Evolutionary conservation across 2,113 vertebrate genomes (phyloP).

Genomic region (Phoenicopterus ruber): DNA sequence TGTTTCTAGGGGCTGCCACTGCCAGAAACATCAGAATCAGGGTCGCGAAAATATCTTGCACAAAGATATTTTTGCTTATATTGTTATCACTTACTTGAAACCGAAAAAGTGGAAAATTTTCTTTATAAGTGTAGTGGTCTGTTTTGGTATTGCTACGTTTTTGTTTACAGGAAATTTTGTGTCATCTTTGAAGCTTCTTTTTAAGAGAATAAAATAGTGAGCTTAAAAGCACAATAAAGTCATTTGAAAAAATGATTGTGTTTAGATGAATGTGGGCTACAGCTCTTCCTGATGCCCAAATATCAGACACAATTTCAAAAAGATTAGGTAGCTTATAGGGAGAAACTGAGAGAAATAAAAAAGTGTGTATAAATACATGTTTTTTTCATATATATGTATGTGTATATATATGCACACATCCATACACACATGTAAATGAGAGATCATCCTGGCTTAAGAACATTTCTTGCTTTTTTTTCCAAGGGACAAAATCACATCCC

Average conservation of each 20-base stretch:
- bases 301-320: neutral
- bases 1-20: neutral
- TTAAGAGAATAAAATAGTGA: neutral
- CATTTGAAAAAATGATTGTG: neutral
- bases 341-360: neutral
- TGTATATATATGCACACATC: neutral
- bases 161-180: neutral
- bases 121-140: neutral
- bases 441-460: neutral
- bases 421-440: neutral
- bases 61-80: neutral
- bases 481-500: neutral
- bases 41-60: neutral
- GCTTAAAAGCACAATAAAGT: neutral
- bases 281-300: neutral
- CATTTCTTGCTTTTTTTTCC: neutral
- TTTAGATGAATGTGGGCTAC: neutral
- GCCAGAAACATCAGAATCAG: neutral
- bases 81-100: neutral
- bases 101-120: neutral
- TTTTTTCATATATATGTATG: neutral
- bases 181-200: neutral
- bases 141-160: neutral
- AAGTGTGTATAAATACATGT: neutral
- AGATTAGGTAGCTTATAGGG: neutral